These are phyloP conservation scores for Podabrus alpinus DNA, from an alignment of 2,888 invertebrate genomes.

Conservation along the genomic window DNA sequence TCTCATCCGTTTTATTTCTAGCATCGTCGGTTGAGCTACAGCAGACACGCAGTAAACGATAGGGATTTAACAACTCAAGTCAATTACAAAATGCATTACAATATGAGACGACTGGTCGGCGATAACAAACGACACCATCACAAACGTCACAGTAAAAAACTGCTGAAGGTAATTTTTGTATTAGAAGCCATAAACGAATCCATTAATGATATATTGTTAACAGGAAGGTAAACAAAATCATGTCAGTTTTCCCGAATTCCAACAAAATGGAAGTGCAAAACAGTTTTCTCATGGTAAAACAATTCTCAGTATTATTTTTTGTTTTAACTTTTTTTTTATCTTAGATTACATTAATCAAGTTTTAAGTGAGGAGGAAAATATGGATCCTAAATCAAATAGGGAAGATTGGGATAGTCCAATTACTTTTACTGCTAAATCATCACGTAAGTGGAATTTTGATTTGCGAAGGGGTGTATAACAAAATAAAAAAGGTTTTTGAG, in stretches of 20 bases:
- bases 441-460: conserved; percentile 69
- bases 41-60: conserved; percentile 88
- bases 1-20: conserved; percentile 56
- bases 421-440: conserved; percentile 87
- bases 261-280: conserved; percentile 86
- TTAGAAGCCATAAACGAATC: conserved; percentile 3
- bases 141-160: conserved; percentile 79
- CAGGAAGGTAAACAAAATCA: conserved; percentile 87
- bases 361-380: conserved; percentile 67
- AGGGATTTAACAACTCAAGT: conserved; percentile 82
- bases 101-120: conserved; percentile 83
- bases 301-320: background rate
- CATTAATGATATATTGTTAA: conserved; percentile 18
- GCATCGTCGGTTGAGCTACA: conserved; percentile 89
- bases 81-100: conserved; percentile 90
- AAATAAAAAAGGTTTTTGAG: background rate
- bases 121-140: conserved; percentile 80
- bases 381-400: conserved; percentile 61
- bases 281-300: conserved; percentile 82
- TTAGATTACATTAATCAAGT: conserved; percentile 86
- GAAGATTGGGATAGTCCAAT: conserved; percentile 87
- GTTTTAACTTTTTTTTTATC: background rate
- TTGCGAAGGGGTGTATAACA: background rate
- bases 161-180: conserved; percentile 69
- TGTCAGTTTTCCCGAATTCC: conserved; percentile 88